phyloP scores from a whole-genome alignment of 2,888 invertebrate species.

The Drosophila falleni region DNA sequence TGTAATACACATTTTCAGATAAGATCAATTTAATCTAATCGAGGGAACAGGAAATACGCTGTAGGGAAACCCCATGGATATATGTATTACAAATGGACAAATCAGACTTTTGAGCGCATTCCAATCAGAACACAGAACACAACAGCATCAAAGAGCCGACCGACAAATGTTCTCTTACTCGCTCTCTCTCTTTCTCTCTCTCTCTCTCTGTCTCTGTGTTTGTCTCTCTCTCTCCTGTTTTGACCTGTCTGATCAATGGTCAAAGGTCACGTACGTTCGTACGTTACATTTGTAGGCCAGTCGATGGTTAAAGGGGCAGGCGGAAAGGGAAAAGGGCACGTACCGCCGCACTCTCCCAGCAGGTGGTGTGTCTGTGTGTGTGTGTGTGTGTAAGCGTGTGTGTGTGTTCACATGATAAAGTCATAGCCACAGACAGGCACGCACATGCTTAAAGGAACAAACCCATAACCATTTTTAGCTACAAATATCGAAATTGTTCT shows the following conservation, averaged over 20 bases:
- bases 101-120: conserved; percentile 11
- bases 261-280: conserved; percentile 41
- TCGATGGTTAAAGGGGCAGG: conserved; percentile 11
- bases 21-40: conserved; percentile 3
- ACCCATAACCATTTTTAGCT: not conserved
- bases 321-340: conserved; percentile 39
- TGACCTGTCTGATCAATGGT: conserved; percentile 21
- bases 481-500: not conserved
- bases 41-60: conserved; percentile 13
- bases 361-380: conserved; percentile 20
- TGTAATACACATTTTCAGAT: not conserved
- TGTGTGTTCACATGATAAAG: conserved; percentile 24
- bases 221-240: not conserved
- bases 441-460: conserved; percentile 4
- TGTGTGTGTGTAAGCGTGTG: conserved; percentile 8
- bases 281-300: conserved; percentile 11
- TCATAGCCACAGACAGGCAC: conserved; percentile 23
- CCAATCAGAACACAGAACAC: conserved; percentile 19
- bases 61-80: conserved; percentile 2
- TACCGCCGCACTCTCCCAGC: conserved; percentile 36
- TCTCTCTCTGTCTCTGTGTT: not conserved
- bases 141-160: conserved; percentile 28
- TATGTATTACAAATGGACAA: conserved; percentile 4
- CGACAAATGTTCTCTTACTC: not conserved
- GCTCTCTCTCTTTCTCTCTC: not conserved